Evolutionary conservation across 2,113 vertebrate species (phyloP), one percentile per base, ranked within the genome.

Genomic region (Chionis minor): DNA sequence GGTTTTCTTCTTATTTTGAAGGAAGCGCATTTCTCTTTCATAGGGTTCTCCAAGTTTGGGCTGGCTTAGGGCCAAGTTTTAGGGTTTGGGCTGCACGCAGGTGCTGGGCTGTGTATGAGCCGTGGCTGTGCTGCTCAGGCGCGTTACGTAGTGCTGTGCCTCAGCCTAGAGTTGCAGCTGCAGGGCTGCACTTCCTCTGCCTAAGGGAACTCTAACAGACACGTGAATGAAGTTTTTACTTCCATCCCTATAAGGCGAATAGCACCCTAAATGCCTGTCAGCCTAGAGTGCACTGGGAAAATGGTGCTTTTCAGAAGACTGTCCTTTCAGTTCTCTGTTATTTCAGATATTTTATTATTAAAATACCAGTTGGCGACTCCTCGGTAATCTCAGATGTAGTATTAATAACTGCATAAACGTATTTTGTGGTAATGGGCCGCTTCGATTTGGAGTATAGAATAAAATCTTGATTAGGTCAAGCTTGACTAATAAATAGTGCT

Each of bases 81-180:
- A 38, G 51, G 28, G 17, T 74, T 82, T 4, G 16, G 45, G 40
- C 66, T 51, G 26, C 6, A n/a, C 1, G 13, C 40, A 6, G 40
- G 5, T 40, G 24, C 63, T 81, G 80, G 45, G 51, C 71, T 62
- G 27, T 61, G 54, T 7, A 20, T 40, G 30, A n/a, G 59, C 44
- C 7, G 1, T 4, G 7, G 42, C 69, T 54, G 26, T 10, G 4
- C 35, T 30, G 54, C 63, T 63, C 38, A 9, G 33, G 35, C 6
- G 5, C 12, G 2, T n/a, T 28, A 8, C 0, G 0, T 1, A 14
- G 44, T 9, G 4, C 26, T 40, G 38, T 56, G 62, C 22, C 79
- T 45, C 5, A 1, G 59, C 66, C 20, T 45, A 26, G 56, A 33
- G 1, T 8, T 72, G 47, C 8, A 58, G 24, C 69, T 67, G 74